Percentiles rank a stretch among this genome's conserved stretches.
These are phyloP conservation scores for Motacilla alba DNA, from an alignment of 2,113 vertebrate genomes.

Conservation along the genomic window DNA sequence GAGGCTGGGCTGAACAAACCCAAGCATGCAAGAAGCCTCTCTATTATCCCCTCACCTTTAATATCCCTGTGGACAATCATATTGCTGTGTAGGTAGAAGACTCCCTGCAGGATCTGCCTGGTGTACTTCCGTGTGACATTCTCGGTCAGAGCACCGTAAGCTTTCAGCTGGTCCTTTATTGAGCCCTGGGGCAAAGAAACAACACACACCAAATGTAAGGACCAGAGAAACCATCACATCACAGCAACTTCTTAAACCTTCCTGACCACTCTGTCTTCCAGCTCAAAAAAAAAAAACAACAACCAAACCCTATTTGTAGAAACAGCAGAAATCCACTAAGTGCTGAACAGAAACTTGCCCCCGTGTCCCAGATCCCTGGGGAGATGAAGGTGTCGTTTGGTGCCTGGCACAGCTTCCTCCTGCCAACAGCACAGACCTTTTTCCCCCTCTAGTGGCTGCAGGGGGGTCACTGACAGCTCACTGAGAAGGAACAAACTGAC, in stretches of 20 bases:
- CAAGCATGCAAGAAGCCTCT: not conserved
- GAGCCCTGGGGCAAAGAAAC: slow-evolving; percentile 76
- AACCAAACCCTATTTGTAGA: not conserved
- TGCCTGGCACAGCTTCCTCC: not conserved
- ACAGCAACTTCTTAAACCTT: not conserved
- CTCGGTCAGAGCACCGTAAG: slow-evolving; percentile 88
- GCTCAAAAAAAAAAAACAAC: not conserved
- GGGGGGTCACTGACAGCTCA: not conserved
- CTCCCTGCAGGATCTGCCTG: slow-evolving; percentile 89
- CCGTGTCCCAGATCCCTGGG: not conserved
- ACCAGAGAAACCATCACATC: not conserved
- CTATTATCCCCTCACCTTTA: slow-evolving; percentile 77
- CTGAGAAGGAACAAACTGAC: accelerated
- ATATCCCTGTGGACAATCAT: slow-evolving; percentile 95
- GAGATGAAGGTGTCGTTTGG: not conserved
- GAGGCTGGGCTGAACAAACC: not conserved
- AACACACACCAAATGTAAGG: accelerated
- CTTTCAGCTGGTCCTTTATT: slow-evolving; percentile 90
- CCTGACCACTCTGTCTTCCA: not conserved
- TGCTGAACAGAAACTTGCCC: not conserved
- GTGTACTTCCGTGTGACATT: slow-evolving; percentile 89
- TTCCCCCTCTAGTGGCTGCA: slow-evolving; percentile 50
- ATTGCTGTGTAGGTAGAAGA: slow-evolving; percentile 91
- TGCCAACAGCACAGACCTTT: not conserved
- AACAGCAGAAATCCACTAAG: not conserved